Percentiles rank a stretch among this genome's conserved stretches.
phyloP scores from a whole-genome alignment of 2,113 vertebrate species.

The Nettapus auritus region DNA sequence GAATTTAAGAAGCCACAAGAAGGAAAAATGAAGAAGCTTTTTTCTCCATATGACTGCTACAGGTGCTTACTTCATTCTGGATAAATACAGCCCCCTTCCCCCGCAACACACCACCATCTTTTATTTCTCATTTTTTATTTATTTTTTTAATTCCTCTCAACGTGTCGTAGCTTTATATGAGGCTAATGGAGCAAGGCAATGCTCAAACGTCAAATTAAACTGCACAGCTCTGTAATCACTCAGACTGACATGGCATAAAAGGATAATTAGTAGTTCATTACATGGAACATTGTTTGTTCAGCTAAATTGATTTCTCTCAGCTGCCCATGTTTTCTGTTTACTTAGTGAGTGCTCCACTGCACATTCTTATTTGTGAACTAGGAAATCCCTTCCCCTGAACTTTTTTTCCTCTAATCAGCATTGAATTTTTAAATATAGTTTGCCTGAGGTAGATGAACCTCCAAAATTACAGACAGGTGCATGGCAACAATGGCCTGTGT shows the following conservation, averaged over 20 bases:
- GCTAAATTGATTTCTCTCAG: constrained; percentile 92
- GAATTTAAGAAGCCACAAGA: constrained; percentile 5
- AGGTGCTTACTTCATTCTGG: constrained; percentile 76
- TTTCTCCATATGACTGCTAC: constrained; percentile 57
- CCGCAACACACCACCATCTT: neutral
- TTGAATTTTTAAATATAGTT: constrained; percentile 74
- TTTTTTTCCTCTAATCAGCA: constrained; percentile 68
- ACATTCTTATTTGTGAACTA: constrained; percentile 83
- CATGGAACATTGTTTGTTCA: constrained; percentile 91
- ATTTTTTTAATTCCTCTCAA: constrained; percentile 66
- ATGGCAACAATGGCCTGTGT: constrained; percentile 67
- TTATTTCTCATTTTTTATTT: neutral
- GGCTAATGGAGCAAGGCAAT: constrained; percentile 86
- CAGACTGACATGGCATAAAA: constrained; percentile 91
- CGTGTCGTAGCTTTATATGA: constrained; percentile 83
- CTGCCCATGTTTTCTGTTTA: constrained; percentile 89
- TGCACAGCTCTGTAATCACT: constrained; percentile 87
- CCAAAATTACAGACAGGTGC: constrained; percentile 83
- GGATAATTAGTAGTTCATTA: constrained; percentile 93
- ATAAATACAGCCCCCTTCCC: constrained; percentile 61
- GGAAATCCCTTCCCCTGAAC: constrained; percentile 82
- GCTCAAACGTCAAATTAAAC: constrained; percentile 88
- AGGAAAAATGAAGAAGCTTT: constrained; percentile 29
- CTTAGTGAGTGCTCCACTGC: constrained; percentile 82
- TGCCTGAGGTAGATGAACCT: constrained; percentile 75